Conservation (phyloP, 64 coral and sea anemone species). For the Anthopleura sola region DNA sequence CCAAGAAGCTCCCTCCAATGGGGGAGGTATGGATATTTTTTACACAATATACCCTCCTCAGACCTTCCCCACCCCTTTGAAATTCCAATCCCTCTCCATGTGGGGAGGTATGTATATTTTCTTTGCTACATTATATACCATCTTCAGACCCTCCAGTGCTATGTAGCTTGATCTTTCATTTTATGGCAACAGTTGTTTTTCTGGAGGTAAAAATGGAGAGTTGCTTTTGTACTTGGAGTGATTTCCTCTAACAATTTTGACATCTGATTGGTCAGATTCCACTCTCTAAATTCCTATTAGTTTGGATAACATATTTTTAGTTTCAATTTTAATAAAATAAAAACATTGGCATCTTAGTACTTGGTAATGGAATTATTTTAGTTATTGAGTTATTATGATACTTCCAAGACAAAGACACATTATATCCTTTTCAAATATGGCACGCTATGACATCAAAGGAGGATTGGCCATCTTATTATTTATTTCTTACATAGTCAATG, state of each 20-base stretch:
- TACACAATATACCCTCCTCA: too few species aligned
- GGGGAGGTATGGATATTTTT: background rate
- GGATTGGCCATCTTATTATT: too few species aligned
- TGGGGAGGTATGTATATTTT: too few species aligned
- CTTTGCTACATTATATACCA: too few species aligned
- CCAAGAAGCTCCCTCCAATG: background rate
- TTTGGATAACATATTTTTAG: background rate
- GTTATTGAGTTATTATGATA: background rate
- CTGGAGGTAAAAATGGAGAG: slow-evolving; percentile 62
- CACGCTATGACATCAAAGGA: too few species aligned
- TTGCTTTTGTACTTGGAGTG: slow-evolving; percentile 46
- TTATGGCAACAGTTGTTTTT: slow-evolving; percentile 22
- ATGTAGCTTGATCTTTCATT: background rate
- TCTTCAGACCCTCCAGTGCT: background rate
- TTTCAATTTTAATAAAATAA: background rate
- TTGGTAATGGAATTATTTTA: background rate
- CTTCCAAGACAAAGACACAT: too few species aligned
- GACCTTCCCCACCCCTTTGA: too few species aligned
- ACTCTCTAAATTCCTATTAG: slow-evolving; percentile 62
- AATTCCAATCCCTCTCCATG: too few species aligned
- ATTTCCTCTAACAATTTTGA: slow-evolving; percentile 52
- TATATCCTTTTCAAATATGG: too few species aligned
- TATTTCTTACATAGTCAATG: too few species aligned
- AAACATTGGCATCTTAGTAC: background rate
- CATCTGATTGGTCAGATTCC: slow-evolving; percentile 37